Base-by-base conservation (phyloP, 2,888 invertebrate species). In the Cheilosia scutellata region DNA sequence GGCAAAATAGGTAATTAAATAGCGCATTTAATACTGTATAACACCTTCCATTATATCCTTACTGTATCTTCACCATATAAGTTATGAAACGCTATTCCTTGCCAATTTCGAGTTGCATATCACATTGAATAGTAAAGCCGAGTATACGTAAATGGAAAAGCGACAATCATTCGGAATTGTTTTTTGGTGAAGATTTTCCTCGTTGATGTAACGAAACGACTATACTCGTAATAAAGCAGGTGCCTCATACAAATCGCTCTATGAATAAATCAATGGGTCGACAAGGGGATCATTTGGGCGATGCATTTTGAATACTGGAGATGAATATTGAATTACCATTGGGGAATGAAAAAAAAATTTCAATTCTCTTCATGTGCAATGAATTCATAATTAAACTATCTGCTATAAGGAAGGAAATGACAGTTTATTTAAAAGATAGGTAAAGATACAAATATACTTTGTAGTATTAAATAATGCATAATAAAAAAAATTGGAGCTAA, bases 261-360 rank as follows among this genome's bases (percentile, higher is more conserved):
- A 76, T 76, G 82, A 63, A 80, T 82, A 29, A 82, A 65, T 77
- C 58, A 82, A 58, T 58, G 27, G 11, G 51, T 44, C 55, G 42
- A 62, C 68, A 74, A 40, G 75, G 60, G 33, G 37, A 49, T 55
- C 49, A 63, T n/a, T 40, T 42, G 42, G 27, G 57, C 49, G 20
- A 40, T 57, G 76, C 62, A 70, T 68, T 82, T 51, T 9, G 31
- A 13, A 20, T 55, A 20, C 68, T 33, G 33, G 33, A 68, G 58
- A 68, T 53, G 53, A 44, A 60, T 77, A 68, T 77, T 68, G 25
- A 53, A 70, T 60, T 68, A 49, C 60, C 16, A n/a, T n/a, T 5
- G 37, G 33, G 20, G 44, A 77, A 68, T 68, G 58, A 44, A 42
- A 5, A 33, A 33, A 33, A 33, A 11, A 9, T 2, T 9, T 11